Conservation (phyloP, 2,113 vertebrate genomes). For the Alouatta palliata region DNA sequence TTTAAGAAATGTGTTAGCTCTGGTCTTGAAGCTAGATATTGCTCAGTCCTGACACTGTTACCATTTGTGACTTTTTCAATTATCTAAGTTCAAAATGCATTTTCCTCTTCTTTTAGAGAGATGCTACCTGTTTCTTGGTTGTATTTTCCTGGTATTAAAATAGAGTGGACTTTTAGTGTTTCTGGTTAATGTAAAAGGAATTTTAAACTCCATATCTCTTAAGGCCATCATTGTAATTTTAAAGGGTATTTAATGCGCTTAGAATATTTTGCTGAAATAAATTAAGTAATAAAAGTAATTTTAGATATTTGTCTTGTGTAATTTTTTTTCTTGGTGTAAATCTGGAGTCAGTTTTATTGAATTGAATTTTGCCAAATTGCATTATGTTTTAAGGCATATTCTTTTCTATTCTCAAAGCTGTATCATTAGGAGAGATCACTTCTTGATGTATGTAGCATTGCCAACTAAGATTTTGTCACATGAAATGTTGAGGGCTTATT, state of each 20-base stretch:
- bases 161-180: constrained; percentile 30
- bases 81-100: constrained; percentile 35
- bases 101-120: not conserved
- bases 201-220: not conserved
- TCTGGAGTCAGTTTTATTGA: constrained; percentile 32
- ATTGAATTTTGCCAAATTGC: constrained; percentile 44
- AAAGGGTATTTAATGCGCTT: constrained; percentile 6
- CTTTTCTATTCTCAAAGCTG: constrained; percentile 29
- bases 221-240: constrained; percentile 43
- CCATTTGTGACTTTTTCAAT: constrained; percentile 27
- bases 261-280: constrained; percentile 31
- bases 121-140: not conserved
- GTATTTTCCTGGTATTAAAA: constrained; percentile 4
- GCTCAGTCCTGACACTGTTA: constrained; percentile 12
- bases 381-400: constrained; percentile 35
- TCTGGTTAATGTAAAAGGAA: constrained; percentile 43
- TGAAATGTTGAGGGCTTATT: constrained; percentile 41
- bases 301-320: not conserved
- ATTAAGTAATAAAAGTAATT: constrained; percentile 49
- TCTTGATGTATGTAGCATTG: constrained; percentile 14
- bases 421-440: constrained; percentile 46
- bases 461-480: not conserved
- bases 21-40: constrained; percentile 41
- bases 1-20: constrained; percentile 51
- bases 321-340: constrained; percentile 12